phyloP scores from a whole-genome alignment of 2,888 invertebrate genomes.

The Digitonthophagus gazella region DNA sequence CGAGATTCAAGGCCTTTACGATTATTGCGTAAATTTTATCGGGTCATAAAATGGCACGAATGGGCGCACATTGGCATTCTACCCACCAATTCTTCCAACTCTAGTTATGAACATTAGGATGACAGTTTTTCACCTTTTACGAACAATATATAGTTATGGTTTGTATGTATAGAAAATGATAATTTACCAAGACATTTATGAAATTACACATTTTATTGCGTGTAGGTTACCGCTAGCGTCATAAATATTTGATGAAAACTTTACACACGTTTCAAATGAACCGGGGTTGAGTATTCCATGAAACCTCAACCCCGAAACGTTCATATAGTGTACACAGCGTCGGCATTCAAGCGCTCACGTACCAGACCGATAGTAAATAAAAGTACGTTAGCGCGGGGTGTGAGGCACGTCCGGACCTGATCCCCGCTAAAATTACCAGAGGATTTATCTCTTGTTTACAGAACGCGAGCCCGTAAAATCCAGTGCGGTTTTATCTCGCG shows the following conservation, averaged over 20 bases:
- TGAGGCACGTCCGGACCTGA: slow-evolving; percentile 11
- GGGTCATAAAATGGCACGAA: neutral
- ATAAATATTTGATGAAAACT: neutral
- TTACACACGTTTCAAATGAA: neutral
- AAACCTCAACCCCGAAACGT: neutral
- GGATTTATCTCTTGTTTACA: slow-evolving; percentile 17
- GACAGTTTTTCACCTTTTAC: neutral
- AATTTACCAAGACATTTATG: neutral
- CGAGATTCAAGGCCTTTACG: slow-evolving; percentile 1
- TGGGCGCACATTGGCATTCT: neutral
- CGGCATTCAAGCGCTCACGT: neutral
- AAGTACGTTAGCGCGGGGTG: neutral
- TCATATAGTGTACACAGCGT: neutral
- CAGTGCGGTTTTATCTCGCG: slow-evolving; percentile 14
- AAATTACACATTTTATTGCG: neutral
- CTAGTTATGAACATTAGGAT: neutral
- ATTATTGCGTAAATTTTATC: slow-evolving; percentile 9
- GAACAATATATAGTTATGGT: too few species aligned
- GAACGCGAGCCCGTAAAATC: slow-evolving; percentile 16
- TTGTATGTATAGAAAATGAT: too few species aligned
- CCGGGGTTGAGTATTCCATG: neutral
- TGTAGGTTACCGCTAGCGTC: neutral
- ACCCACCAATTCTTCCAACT: neutral
- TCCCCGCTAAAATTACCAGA: slow-evolving; percentile 3
- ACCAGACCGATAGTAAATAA: slow-evolving; percentile 3